Conservation (phyloP, 2,888 invertebrate genomes). For the Dichetophora obliterata region DNA sequence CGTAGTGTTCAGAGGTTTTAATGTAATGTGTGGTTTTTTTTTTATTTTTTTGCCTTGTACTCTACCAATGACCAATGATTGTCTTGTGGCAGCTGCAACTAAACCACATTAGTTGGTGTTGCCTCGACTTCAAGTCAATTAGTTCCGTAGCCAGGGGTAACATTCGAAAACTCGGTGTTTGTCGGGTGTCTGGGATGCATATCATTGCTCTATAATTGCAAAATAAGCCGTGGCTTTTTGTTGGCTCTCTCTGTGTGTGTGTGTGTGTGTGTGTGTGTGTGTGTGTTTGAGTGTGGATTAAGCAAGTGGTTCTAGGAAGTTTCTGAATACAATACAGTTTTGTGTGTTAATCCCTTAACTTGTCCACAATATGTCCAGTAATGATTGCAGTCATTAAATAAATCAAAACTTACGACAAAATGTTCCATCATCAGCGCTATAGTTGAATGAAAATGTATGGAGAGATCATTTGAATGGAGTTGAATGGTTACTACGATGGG, state of each 20-base stretch:
- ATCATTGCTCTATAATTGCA: conserved; percentile 48
- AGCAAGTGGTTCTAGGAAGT: not conserved
- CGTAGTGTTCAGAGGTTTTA: conserved; percentile 8
- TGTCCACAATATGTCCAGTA: conserved; percentile 24
- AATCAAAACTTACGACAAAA: conserved; percentile 32
- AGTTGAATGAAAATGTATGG: not conserved
- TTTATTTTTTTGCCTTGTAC: conserved; percentile 24
- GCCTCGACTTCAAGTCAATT: not conserved
- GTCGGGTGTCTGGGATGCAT: conserved; percentile 34
- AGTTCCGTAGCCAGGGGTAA: not conserved
- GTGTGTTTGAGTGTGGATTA: not conserved
- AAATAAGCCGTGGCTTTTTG: not conserved
- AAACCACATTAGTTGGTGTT: not conserved
- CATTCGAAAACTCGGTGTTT: not conserved
- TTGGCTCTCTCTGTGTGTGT: not conserved
- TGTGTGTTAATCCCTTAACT: conserved; percentile 21
- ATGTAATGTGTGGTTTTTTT: conserved; percentile 30
- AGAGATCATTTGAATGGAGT: not conserved
- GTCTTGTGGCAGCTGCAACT: conserved; percentile 22
- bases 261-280: not conserved
- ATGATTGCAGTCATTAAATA: conserved; percentile 37
- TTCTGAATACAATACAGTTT: not conserved
- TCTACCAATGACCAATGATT: not conserved
- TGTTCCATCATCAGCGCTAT: not conserved
- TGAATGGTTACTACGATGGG: not conserved